Evolutionary conservation across 2,797 vertebrate species (phyloP).

Genomic region (Margarornis squamiger): DNA sequence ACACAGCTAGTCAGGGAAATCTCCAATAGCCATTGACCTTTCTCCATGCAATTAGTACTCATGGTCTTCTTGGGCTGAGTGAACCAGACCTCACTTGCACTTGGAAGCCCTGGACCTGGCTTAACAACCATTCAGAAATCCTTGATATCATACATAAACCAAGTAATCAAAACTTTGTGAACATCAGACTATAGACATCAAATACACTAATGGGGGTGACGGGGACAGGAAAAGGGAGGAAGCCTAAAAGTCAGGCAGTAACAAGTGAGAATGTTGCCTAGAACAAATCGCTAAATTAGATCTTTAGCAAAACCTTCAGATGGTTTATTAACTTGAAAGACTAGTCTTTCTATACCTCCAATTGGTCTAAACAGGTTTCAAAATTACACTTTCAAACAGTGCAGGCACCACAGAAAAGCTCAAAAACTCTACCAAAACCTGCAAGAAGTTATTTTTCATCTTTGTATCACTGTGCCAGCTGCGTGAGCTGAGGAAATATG

Average conservation of each 20-base stretch:
- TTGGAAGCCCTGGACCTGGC: not conserved
- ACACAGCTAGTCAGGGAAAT: not conserved
- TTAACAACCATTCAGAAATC: not conserved
- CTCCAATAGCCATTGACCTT: not conserved
- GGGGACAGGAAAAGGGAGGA: rapidly evolving
- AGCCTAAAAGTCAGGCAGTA: not conserved
- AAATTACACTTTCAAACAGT: not conserved
- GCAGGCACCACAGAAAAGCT: not conserved
- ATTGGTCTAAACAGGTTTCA: not conserved
- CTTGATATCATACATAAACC: not conserved
- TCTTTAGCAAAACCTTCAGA: not conserved
- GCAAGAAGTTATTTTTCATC: not conserved
- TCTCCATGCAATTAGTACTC: not conserved
- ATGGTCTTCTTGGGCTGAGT: not conserved
- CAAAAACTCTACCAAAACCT: not conserved
- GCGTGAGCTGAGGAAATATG: not conserved
- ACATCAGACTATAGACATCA: not conserved
- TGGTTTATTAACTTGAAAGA: not conserved
- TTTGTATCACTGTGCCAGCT: not conserved
- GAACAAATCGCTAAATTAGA: not conserved
- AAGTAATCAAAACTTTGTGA: not conserved
- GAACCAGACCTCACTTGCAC: not conserved
- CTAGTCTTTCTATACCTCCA: not conserved
- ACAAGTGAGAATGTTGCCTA: not conserved
- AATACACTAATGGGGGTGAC: not conserved